phyloP scores from a whole-genome alignment of 2,113 vertebrate genomes.

The Spilogale gracilis region DNA sequence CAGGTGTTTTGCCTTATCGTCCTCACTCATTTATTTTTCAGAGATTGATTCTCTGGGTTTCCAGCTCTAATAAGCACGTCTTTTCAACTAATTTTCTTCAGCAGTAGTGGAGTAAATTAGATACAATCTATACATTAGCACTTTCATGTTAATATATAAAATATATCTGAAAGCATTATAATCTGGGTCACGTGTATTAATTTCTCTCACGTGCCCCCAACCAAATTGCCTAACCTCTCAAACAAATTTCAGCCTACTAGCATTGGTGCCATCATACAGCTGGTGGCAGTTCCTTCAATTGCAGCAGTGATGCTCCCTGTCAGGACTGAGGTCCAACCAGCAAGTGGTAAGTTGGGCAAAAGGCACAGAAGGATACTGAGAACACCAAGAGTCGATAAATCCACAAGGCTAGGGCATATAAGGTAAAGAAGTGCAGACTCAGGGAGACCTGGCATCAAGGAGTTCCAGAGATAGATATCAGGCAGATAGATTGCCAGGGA shows the following conservation, averaged over 20 bases:
- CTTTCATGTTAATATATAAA: background rate
- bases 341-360: background rate
- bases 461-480: background rate
- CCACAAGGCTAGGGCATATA: background rate
- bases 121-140: background rate
- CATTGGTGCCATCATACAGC: background rate
- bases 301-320: background rate
- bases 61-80: background rate
- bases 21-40: background rate
- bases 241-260: background rate
- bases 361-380: background rate
- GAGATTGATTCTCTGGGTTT: background rate
- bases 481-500: background rate
- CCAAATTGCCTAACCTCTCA: background rate
- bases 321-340: background rate
- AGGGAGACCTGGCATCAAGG: background rate
- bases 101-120: background rate
- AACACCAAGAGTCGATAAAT: background rate
- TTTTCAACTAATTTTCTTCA: slow-evolving; percentile 1
- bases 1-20: background rate
- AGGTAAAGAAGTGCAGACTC: background rate
- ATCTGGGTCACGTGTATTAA: background rate
- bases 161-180: background rate
- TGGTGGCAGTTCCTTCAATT: background rate
- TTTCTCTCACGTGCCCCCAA: background rate